Evolutionary conservation across 2,797 vertebrate genomes (phyloP).

Genomic region (Phrynocephalus forsythii): DNA sequence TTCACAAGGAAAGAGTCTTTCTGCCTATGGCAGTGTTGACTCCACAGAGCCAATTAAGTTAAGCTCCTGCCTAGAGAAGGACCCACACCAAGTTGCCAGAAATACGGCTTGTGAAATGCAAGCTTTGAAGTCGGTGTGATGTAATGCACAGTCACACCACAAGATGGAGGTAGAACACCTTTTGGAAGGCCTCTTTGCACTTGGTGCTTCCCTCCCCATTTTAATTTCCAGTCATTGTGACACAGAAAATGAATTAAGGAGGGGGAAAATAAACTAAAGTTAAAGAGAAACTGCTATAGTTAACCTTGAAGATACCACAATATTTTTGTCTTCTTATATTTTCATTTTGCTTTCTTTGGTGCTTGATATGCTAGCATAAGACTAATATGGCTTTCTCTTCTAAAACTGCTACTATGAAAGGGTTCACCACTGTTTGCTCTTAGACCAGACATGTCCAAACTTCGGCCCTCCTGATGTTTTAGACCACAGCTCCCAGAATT

Average conservation of each 20-base stretch:
- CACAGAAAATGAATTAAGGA: neutral
- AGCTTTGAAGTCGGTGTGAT: neutral
- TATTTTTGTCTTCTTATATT: too few relatives aligned
- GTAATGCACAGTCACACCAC: constrained; percentile 41
- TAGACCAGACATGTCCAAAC: too few relatives aligned
- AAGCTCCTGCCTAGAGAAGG: neutral
- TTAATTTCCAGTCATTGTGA: neutral
- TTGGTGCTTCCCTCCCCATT: neutral
- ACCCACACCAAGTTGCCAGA: neutral
- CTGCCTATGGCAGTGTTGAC: rapidly evolving
- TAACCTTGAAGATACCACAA: too few relatives aligned
- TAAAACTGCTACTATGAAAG: too few relatives aligned
- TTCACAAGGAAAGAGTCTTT: neutral
- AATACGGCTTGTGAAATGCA: neutral
- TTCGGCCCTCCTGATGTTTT: too few relatives aligned
- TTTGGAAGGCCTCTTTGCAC: constrained; percentile 5
- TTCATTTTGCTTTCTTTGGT: too few relatives aligned
- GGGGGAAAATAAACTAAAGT: rapidly evolving
- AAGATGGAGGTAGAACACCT: constrained; percentile 70
- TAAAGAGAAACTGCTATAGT: too few relatives aligned
- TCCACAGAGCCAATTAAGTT: neutral
- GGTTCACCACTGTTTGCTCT: too few relatives aligned
- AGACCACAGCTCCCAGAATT: too few relatives aligned
- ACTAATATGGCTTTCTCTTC: too few relatives aligned
- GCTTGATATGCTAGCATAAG: too few relatives aligned